Evolutionary conservation across 2,888 invertebrate genomes (phyloP), one percentile per base, ranked within the genome.

Genomic region (Drosophila gaucha): DNA sequence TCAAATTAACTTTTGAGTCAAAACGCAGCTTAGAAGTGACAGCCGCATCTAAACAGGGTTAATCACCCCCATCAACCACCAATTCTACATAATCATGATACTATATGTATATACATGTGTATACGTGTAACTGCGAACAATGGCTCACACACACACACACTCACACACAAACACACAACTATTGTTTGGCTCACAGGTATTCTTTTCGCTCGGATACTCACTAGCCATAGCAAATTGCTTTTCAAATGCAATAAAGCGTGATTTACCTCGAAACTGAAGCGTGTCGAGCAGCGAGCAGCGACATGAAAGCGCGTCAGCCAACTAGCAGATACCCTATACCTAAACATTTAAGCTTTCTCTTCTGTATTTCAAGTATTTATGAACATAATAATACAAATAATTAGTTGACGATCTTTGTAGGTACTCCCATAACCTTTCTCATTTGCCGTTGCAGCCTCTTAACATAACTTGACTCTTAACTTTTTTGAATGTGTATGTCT

Each of bases 191-290:
- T 24, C 33, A 30, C 41, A 43, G 64, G 28, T 62, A 41, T 62
- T 65, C 67, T 30, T 20, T 56, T 43, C 64, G 50, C 71, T 54
- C 26, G 31, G 47, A 47, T 56, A 63, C 59, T 72, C 73, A 67
- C 55, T 67, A 49, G 52, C 78, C 82, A 64, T 36, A 62, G 55
- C 63, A 55, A 78, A 83, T 71, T 76, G 76, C 50, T 69, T 70
- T 74, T 64, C 46, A 65, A 74, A 78, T 74, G 83, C 83, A 83
- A 78, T 83, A 82, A 78, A 74, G 65, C 82, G 78, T 65, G 77
- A 69, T 59, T 63, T 63, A 33, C 16, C 43, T 65, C 35, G 43
- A 73, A 78, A 50, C 57, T 59, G 57, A 80, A 80, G 74, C 80
- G 58, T 77, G 57, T 63, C 63, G 59, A 67, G 60, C 51, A 30